Evolutionary conservation across 2,888 invertebrate genomes (phyloP), one percentile per base, ranked within the genome.

Genomic region (Pycnomerus fuliginosus): DNA sequence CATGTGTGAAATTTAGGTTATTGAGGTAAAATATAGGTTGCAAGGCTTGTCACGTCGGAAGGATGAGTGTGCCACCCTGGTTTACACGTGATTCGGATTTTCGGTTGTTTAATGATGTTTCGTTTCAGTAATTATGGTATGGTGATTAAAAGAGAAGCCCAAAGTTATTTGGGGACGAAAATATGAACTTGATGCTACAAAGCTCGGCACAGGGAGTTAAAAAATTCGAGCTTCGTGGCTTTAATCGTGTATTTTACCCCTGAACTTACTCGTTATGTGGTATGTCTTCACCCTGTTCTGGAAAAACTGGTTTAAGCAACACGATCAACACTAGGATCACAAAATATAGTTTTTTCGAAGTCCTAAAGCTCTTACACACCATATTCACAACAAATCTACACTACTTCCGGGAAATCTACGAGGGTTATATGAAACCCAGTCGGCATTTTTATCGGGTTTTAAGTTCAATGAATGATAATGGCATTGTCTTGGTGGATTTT

Each of bases 261-360:
- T 20, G 20, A 40, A 57, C 90, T 88, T 79, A 90, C 90, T 90
- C 90, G 75, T 88, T 87, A 73, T 90, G 90, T 47, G 90, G 90
- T 69, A 90, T 90, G 72, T 90, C 90, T 78, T 90, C 90, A 67
- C 89, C 87, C 74, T 90, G 89, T 75, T 89, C 89, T 62, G 81
- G 71, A 60, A 75, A 74, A 52, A 69, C 72, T 33, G 73, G 70
- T 53, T 72, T 77, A 59, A 79, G 66, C 51, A 72, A 58, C 28
- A 71, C 42, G 34, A 68, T 52, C 35, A 65, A 22, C 29, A 48
- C 40, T 16, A 65, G 28, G 16, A 61, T 47, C 31, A 65, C 44
- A 44, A 61, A 35, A 41, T 56, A 31, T 29, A 47, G 34, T 40
- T 36, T 42, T 29, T 40, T 40, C 7, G 29, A 32, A 28, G 45